Evolutionary conservation across 2,797 vertebrate species (phyloP).

Genomic region (Sparidentex hasta): DNA sequence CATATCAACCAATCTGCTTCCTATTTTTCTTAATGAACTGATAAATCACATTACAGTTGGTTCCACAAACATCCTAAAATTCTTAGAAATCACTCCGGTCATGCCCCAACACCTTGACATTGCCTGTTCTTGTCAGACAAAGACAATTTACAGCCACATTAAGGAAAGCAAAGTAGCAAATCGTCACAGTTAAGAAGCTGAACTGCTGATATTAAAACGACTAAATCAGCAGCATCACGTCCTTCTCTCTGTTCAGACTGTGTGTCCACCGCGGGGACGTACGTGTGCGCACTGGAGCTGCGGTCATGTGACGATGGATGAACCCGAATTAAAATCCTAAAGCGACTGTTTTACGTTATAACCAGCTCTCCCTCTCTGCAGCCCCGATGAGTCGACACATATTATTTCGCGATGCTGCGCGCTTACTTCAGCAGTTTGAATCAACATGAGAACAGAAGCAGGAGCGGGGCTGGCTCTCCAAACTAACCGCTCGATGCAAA

Average conservation of each 20-base stretch:
- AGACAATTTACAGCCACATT: background rate
- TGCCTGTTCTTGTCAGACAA: background rate
- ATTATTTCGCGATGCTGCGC: conserved; percentile 9
- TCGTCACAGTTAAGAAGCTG: background rate
- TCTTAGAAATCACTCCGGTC: background rate
- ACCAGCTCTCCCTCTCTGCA: background rate
- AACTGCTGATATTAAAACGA: too few species aligned
- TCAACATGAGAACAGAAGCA: conserved; percentile 27
- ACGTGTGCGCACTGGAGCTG: too few species aligned
- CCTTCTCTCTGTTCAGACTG: too few species aligned
- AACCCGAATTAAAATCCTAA: background rate
- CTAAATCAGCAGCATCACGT: too few species aligned
- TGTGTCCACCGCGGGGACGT: too few species aligned
- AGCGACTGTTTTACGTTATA: conserved; percentile 10
- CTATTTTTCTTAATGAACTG: background rate
- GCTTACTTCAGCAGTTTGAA: conserved; percentile 35
- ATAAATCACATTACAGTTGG: background rate
- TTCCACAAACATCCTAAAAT: background rate
- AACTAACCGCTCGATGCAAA: conserved; percentile 1
- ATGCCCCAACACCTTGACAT: background rate
- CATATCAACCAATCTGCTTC: background rate
- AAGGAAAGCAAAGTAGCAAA: conserved; percentile 5
- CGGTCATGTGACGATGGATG: background rate
- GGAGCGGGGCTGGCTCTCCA: conserved; percentile 30
- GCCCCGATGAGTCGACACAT: conserved; percentile 33